Evolutionary conservation across 23 tunicate species (phyloP).

Genomic region (Styela plicata): DNA sequence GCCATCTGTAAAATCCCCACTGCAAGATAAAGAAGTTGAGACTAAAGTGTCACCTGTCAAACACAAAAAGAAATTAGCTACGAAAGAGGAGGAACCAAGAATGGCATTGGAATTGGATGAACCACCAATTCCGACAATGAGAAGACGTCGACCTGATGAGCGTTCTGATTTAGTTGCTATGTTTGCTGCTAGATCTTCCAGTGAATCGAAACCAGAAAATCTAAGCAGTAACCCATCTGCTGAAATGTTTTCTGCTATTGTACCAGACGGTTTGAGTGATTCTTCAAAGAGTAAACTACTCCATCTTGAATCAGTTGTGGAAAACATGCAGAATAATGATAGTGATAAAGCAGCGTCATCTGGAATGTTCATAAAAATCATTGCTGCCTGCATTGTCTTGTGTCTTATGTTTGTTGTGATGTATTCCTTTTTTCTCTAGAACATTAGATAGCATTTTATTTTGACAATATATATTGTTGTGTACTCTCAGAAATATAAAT

Average conservation of each 20-base stretch:
- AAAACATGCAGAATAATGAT: neutral
- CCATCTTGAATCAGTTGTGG: neutral
- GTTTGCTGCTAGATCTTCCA: neutral
- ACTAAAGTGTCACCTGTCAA: neutral
- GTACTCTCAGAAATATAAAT: too few relatives aligned
- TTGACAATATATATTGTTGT: too few relatives aligned
- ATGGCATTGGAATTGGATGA: slow-evolving; percentile 12
- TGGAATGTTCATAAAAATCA: slow-evolving; percentile 4
- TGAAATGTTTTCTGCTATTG: neutral
- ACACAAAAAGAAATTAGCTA: neutral
- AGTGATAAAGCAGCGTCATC: neutral
- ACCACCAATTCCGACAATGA: slow-evolving; percentile 19
- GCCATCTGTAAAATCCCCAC: neutral
- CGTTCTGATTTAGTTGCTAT: neutral
- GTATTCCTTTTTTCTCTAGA: neutral
- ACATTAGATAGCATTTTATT: too few relatives aligned
- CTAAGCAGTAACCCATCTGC: neutral
- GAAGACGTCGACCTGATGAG: slow-evolving; percentile 6
- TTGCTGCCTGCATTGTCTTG: slow-evolving; percentile 17
- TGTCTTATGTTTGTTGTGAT: neutral
- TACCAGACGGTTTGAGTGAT: neutral
- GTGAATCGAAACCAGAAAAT: neutral
- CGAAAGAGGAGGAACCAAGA: neutral
- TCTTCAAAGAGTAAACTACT: neutral
- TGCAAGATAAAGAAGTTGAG: neutral